These are phyloP conservation scores for Hirtodrosophila trivittata DNA, from an alignment of 2,888 invertebrate genomes.

Conservation along the genomic window DNA sequence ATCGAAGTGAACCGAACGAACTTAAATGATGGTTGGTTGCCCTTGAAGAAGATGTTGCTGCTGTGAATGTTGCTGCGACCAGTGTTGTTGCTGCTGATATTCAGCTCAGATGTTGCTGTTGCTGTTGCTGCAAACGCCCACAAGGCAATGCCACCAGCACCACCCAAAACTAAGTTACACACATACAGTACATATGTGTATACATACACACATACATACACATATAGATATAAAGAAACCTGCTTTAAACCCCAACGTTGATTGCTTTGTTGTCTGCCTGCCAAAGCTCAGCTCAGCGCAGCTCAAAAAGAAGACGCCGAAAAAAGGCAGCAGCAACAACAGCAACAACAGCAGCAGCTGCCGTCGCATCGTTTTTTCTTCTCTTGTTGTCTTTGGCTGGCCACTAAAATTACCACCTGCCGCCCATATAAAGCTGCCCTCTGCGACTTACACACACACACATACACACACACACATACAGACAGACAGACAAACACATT, in stretches of 20 bases:
- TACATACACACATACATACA: conserved; percentile 9
- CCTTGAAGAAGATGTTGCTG: conserved; percentile 60
- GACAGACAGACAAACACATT: too few species aligned
- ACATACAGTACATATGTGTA: conserved; percentile 8
- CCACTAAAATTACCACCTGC: conserved; percentile 80
- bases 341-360: conserved; percentile 71
- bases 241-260: conserved; percentile 56
- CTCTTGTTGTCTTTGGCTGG: conserved; percentile 45
- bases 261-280: conserved; percentile 45
- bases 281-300: conserved; percentile 22
- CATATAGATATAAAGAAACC: conserved; percentile 48
- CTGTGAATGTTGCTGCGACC: conserved; percentile 22
- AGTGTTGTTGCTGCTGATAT: conserved; percentile 25
- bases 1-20: conserved; percentile 18
- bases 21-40: conserved; percentile 46
- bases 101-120: conserved; percentile 21
- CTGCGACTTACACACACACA: conserved; percentile 31
- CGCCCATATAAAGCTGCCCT: conserved; percentile 75
- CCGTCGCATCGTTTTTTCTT: conserved; percentile 55
- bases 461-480: conserved; percentile 3
- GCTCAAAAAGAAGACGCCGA: conserved; percentile 63
- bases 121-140: conserved; percentile 55
- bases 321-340: conserved; percentile 62
- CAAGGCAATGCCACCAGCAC: conserved; percentile 59
- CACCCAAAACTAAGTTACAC: conserved; percentile 57